Percentiles rank a stretch among this genome's conserved stretches.
These are phyloP conservation scores for Mystacornis crossleyi DNA, from an alignment of 2,113 vertebrate genomes.

Conservation along the genomic window DNA sequence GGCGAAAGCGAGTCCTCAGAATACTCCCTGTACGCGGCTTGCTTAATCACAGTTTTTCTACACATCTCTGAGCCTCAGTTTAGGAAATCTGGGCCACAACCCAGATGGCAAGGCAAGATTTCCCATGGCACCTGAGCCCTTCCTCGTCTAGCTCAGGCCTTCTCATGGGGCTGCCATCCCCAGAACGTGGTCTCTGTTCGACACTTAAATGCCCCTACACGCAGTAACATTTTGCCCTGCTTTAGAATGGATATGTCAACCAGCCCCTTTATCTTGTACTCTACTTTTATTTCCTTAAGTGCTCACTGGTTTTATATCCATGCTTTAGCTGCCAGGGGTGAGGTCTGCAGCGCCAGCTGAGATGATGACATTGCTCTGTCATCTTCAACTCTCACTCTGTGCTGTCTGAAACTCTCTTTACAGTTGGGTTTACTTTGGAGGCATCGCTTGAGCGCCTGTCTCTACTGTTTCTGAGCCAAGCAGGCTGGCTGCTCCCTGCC, in stretches of 20 bases:
- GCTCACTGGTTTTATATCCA: background rate
- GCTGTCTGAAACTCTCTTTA: background rate
- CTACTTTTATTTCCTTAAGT: background rate
- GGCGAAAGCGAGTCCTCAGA: background rate
- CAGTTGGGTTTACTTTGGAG: background rate
- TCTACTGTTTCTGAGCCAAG: background rate
- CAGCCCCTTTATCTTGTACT: background rate
- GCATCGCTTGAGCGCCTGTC: rapidly evolving
- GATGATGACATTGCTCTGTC: background rate
- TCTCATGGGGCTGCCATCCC: background rate
- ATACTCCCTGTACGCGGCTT: rapidly evolving
- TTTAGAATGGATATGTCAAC: background rate
- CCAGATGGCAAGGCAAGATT: background rate
- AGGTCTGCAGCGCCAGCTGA: background rate
- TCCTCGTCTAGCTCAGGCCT: background rate
- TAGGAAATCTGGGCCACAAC: background rate
- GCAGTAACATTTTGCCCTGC: background rate
- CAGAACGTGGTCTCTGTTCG: rapidly evolving
- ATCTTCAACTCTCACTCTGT: background rate
- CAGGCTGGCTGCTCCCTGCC: background rate
- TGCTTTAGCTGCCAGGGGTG: background rate
- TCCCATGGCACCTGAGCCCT: background rate
- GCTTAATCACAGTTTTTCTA: background rate
- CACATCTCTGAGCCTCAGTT: rapidly evolving
- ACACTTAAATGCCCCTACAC: rapidly evolving